phyloP scores from a whole-genome alignment of 1,140 invertebrate genomes.

The Pygmarrhopalites habei region DNA sequence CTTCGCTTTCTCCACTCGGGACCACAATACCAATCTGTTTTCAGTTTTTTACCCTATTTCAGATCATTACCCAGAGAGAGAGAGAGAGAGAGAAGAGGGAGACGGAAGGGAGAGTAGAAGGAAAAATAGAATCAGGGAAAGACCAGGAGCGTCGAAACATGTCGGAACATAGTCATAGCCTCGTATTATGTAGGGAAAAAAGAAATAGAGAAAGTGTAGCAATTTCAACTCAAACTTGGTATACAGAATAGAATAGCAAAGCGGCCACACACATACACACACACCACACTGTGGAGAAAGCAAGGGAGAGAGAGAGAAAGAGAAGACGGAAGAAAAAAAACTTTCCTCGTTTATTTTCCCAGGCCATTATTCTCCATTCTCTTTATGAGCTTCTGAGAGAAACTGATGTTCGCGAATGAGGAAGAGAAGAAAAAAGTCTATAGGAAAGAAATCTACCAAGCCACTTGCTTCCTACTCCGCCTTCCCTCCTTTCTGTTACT shows the following conservation, averaged over 20 bases:
- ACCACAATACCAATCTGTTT: slow-evolving; percentile 35
- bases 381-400: slow-evolving; percentile 29
- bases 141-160: background rate
- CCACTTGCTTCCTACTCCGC: background rate
- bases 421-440: slow-evolving; percentile 7
- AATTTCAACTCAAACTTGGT: too few species aligned
- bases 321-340: slow-evolving; percentile 20
- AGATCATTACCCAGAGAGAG: slow-evolving; percentile 32
- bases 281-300: too few species aligned
- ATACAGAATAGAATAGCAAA: too few species aligned
- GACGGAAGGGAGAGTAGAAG: background rate
- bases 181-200: background rate
- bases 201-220: too few species aligned
- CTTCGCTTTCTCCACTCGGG: slow-evolving; percentile 9
- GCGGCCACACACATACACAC: too few species aligned
- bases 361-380: slow-evolving; percentile 36
- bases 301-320: too few species aligned
- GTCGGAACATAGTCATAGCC: background rate
- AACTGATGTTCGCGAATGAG: slow-evolving; percentile 12
- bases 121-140: background rate
- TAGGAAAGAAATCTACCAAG: too few species aligned
- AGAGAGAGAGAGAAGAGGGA: background rate
- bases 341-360: slow-evolving; percentile 36
- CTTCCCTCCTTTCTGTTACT: background rate
- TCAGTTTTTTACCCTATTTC: slow-evolving; percentile 30